Conservation (phyloP, 1,140 invertebrate species). For the Solenopsis fugax region DNA sequence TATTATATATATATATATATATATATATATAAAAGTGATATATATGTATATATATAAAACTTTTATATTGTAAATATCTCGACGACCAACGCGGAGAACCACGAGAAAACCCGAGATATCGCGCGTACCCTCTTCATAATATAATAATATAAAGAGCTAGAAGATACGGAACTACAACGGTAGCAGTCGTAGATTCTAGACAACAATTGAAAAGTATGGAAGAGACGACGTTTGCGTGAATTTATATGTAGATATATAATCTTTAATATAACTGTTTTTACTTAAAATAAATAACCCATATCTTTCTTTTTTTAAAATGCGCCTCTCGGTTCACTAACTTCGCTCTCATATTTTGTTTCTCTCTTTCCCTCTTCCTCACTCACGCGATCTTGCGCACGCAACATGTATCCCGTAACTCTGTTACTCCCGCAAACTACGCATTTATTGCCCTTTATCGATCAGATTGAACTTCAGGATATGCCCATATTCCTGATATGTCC, state of each 20-base stretch:
- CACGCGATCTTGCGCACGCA: slow-evolving; percentile 15
- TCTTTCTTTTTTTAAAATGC: slow-evolving; percentile 73
- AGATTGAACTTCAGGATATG: slow-evolving; percentile 79
- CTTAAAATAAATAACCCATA: slow-evolving; percentile 81
- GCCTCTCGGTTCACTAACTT: slow-evolving; percentile 62
- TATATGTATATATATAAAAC: slow-evolving; percentile 18
- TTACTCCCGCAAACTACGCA: slow-evolving; percentile 7
- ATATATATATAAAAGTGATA: background rate
- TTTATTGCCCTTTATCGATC: slow-evolving; percentile 66
- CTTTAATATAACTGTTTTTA: slow-evolving; percentile 76
- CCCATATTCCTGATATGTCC: slow-evolving; percentile 83
- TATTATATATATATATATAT: slow-evolving; percentile 33
- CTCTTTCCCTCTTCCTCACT: background rate
- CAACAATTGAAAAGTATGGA: slow-evolving; percentile 74
- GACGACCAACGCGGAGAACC: slow-evolving; percentile 44
- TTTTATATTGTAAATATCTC: slow-evolving; percentile 61
- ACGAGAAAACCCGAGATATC: slow-evolving; percentile 59
- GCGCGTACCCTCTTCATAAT: background rate
- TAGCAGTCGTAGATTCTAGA: slow-evolving; percentile 60
- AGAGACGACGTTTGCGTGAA: slow-evolving; percentile 72
- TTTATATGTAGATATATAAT: slow-evolving; percentile 59
- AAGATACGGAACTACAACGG: slow-evolving; percentile 48
- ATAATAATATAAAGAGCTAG: slow-evolving; percentile 71
- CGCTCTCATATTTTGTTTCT: background rate
- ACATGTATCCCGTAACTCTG: background rate